Percentiles rank a stretch among this genome's conserved stretches.
phyloP scores from a whole-genome alignment of 1,140 invertebrate species.

The Leptinotarsa defecta region DNA sequence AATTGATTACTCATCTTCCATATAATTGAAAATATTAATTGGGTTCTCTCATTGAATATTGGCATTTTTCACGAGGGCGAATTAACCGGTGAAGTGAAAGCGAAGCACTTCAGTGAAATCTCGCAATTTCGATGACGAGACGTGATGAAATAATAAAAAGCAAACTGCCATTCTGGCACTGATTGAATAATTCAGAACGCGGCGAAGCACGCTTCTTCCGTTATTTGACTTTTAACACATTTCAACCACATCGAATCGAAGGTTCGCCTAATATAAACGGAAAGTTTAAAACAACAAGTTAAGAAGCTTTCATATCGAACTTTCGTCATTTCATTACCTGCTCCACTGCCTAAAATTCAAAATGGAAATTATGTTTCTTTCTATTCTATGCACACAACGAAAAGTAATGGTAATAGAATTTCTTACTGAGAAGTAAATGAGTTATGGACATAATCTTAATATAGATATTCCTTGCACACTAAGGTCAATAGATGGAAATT shows the following conservation, averaged over 20 bases:
- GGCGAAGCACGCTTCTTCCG: background rate
- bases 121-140: background rate
- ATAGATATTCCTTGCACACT: no score
- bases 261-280: background rate
- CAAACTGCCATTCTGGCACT: background rate
- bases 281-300: background rate
- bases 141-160: background rate
- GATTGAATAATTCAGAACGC: slow-evolving; percentile 8
- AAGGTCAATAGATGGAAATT: no score
- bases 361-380: background rate
- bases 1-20: no score
- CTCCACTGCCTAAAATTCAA: background rate
- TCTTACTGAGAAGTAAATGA: no score
- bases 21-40: no score
- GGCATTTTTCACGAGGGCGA: background rate
- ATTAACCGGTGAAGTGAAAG: background rate
- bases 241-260: background rate
- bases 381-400: no score
- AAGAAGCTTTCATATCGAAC: background rate
- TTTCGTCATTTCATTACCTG: slow-evolving; percentile 6
- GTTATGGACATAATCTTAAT: no score
- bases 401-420: no score
- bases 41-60: background rate
- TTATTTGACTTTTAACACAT: slow-evolving; percentile 1
- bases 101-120: background rate